These are phyloP conservation scores for Drosophila eohydei DNA, from an alignment of 2,888 invertebrate genomes.

Conservation along the genomic window DNA sequence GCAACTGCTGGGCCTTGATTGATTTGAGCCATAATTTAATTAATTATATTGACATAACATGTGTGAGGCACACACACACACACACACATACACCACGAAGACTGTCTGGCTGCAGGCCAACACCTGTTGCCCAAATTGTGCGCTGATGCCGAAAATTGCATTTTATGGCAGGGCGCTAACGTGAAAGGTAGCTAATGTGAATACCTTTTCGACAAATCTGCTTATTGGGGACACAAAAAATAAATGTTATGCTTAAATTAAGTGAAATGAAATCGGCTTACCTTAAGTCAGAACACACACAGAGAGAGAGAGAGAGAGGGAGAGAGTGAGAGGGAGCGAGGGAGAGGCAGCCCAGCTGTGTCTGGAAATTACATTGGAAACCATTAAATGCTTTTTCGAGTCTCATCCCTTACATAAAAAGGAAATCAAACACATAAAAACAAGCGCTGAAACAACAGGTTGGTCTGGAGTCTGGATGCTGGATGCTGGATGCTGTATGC, in stretches of 20 bases:
- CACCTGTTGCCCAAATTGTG: constrained; percentile 42
- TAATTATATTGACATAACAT: constrained; percentile 13
- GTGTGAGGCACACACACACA: not conserved
- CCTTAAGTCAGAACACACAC: constrained; percentile 43
- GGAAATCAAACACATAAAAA: constrained; percentile 50
- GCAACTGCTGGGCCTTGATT: constrained; percentile 20
- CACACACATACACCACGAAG: not conserved
- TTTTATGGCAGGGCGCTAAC: constrained; percentile 35
- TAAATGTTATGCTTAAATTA: constrained; percentile 53
- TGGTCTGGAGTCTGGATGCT: constrained; percentile 9
- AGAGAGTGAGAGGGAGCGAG: not conserved
- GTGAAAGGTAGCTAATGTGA: constrained; percentile 39
- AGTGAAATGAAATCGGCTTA: constrained; percentile 69
- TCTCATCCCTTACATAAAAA: constrained; percentile 17
- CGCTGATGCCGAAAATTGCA: constrained; percentile 46
- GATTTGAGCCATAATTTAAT: constrained; percentile 20
- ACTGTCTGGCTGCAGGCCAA: not conserved
- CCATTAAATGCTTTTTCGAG: constrained; percentile 49
- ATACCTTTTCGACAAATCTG: constrained; percentile 40
- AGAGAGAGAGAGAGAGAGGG: not conserved
- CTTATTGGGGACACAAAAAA: constrained; percentile 20
- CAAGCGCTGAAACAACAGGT: constrained; percentile 58
- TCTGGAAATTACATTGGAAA: constrained; percentile 50
- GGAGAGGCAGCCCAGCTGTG: not conserved
- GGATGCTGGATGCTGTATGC: not conserved